These are phyloP conservation scores for Platycheirus rosarum DNA, from an alignment of 2,888 invertebrate species.

Conservation along the genomic window DNA sequence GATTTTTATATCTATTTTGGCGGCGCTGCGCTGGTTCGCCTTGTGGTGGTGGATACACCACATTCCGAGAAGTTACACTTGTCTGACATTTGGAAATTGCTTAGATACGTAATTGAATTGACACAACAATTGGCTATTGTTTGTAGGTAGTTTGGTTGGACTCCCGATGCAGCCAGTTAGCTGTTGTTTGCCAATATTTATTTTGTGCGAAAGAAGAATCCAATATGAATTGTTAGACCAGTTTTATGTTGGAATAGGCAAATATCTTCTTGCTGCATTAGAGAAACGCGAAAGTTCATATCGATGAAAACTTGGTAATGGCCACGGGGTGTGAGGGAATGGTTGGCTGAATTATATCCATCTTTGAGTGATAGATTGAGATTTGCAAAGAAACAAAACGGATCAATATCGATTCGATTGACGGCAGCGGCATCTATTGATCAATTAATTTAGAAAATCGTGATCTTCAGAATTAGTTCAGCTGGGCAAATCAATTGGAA, in stretches of 20 bases:
- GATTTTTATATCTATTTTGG: conserved; percentile 7
- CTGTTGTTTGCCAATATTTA: neutral
- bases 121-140: conserved; percentile 73
- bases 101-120: conserved; percentile 72
- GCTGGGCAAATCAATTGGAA: too few relatives aligned
- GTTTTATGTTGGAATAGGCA: conserved; percentile 37
- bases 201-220: conserved; percentile 4
- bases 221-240: conserved; percentile 17
- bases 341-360: too few relatives aligned
- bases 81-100: conserved; percentile 72
- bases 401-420: neutral
- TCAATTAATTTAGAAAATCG: neutral
- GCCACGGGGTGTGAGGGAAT: too few relatives aligned
- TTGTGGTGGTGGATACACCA: conserved; percentile 18
- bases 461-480: too few relatives aligned
- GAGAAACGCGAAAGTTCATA: conserved; percentile 55
- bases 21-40: neutral
- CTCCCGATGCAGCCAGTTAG: neutral
- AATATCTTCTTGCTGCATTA: conserved; percentile 24
- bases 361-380: conserved; percentile 4
- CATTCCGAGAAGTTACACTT: conserved; percentile 71
- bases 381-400: neutral
- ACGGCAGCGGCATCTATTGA: neutral
- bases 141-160: conserved; percentile 28
- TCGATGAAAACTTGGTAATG: neutral